Conservation (phyloP, 2,888 invertebrate species). For the Amorpha juglandis region DNA sequence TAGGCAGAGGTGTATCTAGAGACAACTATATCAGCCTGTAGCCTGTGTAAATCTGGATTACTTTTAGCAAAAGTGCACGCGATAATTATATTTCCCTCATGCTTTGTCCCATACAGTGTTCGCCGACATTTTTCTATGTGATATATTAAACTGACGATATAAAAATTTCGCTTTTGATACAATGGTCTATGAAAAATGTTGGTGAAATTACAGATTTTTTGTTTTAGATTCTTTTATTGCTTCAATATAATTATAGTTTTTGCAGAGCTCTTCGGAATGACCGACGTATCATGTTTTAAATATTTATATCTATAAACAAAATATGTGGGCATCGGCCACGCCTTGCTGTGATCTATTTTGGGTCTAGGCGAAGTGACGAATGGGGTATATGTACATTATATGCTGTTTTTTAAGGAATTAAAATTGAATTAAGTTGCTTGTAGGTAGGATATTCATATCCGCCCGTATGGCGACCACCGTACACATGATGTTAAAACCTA, state of each 20-base stretch:
- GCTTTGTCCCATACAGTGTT: conserved; percentile 61
- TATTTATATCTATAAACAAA: conserved; percentile 23
- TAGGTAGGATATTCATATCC: no score
- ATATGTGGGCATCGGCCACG: conserved; percentile 16
- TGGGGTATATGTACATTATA: background rate
- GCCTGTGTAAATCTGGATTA: no score
- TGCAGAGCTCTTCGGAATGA: background rate
- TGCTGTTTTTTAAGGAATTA: no score
- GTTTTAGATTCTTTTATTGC: conserved; percentile 6
- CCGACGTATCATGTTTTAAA: conserved; percentile 18
- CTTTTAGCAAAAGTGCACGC: conserved; percentile 34
- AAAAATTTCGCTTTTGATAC: conserved; percentile 21
- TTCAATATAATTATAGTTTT: conserved; percentile 15
- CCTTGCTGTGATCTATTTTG: conserved; percentile 6
- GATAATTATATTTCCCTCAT: conserved; percentile 61
- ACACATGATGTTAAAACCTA: no score
- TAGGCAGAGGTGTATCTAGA: no score
- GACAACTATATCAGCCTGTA: no score
- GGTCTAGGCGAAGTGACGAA: conserved; percentile 18
- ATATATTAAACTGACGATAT: conserved; percentile 10
- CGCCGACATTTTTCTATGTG: conserved; percentile 58
- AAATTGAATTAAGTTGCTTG: no score
- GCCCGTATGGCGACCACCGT: no score
- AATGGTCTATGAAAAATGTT: conserved; percentile 6
- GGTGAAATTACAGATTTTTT: conserved; percentile 4